Base-by-base conservation (phyloP, 2,113 vertebrate species). In the Bos javanicus region DNA sequence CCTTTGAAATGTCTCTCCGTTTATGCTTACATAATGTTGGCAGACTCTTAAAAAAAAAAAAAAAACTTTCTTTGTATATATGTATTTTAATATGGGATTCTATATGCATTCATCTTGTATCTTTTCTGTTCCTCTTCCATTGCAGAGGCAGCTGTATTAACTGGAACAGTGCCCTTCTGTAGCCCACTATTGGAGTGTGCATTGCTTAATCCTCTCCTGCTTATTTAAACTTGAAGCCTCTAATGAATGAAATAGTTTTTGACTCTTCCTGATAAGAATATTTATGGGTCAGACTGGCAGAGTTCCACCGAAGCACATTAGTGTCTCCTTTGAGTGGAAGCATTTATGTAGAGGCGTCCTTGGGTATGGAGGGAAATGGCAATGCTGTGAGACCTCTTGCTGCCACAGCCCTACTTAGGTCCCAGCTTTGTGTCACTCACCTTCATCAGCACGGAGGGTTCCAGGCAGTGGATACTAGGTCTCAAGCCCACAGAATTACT, bases 231-330 rank as follows among this genome's bases (percentile, higher is more conserved):
- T 84, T 26, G 23, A 59, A 94, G 87, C 91, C 71, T 85, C 28
- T 91, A 96, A 97, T 96, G 82, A 97, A 97, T 97, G 88, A 93
- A 97, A 87, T 89, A 71, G 76, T 90, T 96, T 95, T 97, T 95
- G 90, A 97, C 71, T 96, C 89, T 88, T 87, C 60, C 90, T 43
- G 94, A 96, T 97, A 97, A 98, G 95, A 64, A 83, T 97, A 80
- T 97, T 97, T 97, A 94, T 98, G 95, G 83, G 50, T 92, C 56
- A 90, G 57, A 46, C 67, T 97, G 97, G 97, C 87, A 96, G 64
- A 94, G 30, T 96, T 97, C 94, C 91, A 94, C 43, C 4, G 15
- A 90, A 88, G 88, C 86, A 90, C 88, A 74, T 91, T 94, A 78
- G 50, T 81, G 78, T 97, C 93, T 91, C 62, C 57, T 95, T 88